phyloP scores from a whole-genome alignment of 2,888 invertebrate species.

The Drosophila leonis region DNA sequence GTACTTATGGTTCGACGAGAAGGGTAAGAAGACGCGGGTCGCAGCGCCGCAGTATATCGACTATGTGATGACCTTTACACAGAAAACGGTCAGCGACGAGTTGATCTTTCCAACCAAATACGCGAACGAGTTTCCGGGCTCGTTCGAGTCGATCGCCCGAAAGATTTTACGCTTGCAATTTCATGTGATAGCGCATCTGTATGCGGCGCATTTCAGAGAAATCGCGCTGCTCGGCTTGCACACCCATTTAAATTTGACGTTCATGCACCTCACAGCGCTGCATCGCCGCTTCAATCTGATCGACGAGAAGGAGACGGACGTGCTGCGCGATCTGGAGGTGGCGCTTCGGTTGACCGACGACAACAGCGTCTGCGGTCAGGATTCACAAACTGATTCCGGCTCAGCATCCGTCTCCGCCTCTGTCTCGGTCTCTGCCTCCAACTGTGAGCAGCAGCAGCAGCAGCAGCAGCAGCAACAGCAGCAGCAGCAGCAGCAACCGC shows the following conservation, averaged over 20 bases:
- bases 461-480: conserved; percentile 23
- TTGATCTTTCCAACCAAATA: conserved; percentile 99
- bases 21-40: conserved; percentile 98
- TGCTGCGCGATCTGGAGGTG: conserved; percentile 95
- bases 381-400: conserved; percentile 31
- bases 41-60: conserved; percentile 99
- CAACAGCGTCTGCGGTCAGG: conserved; percentile 73
- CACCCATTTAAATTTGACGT: conserved; percentile 98
- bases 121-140: conserved; percentile 96
- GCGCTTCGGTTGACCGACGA: conserved; percentile 90
- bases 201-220: conserved; percentile 98
- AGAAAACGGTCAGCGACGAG: conserved; percentile 98
- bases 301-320: conserved; percentile 98
- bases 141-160: conserved; percentile 97
- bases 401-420: conserved; percentile 27
- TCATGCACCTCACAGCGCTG: conserved; percentile 96
- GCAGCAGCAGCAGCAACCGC: conserved; percentile 50
- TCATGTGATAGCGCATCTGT: conserved; percentile 99
- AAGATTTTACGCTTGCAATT: conserved; percentile 98
- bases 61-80: conserved; percentile 99
- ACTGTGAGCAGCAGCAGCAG: conserved; percentile 47
- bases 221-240: conserved; percentile 96
- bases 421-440: conserved; percentile 19
- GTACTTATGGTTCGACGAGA: conserved; percentile 99
- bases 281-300: conserved; percentile 95